Evolutionary conservation across 2,797 vertebrate species (phyloP).

Genomic region (Molothrus aeneus): DNA sequence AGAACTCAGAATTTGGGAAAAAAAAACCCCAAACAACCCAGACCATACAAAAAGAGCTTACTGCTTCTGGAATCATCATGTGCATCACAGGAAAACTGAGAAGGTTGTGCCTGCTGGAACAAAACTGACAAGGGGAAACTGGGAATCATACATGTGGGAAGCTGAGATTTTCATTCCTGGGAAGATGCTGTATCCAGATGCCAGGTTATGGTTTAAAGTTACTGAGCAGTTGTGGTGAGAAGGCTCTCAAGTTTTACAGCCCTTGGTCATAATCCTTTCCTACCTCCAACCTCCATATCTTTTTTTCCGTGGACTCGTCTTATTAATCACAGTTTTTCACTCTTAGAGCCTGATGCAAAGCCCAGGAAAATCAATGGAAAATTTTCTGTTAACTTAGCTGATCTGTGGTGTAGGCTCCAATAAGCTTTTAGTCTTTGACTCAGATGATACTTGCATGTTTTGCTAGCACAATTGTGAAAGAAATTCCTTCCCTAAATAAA

Average conservation of each 20-base stretch:
- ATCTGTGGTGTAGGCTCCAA: background rate
- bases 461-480: background rate
- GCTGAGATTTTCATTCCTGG: background rate
- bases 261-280: slow-evolving; percentile 27
- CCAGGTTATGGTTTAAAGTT: slow-evolving; percentile 58
- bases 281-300: background rate
- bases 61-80: slow-evolving; percentile 60
- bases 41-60: slow-evolving; percentile 76
- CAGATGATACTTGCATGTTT: background rate
- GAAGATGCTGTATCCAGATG: slow-evolving; percentile 62
- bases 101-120: slow-evolving; percentile 60
- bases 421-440: background rate
- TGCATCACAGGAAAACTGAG: slow-evolving; percentile 66
- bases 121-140: slow-evolving; percentile 37
- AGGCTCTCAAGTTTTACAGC: slow-evolving; percentile 58
- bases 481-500: background rate
- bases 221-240: slow-evolving; percentile 28
- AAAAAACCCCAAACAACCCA: background rate
- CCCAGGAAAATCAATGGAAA: slow-evolving; percentile 6
- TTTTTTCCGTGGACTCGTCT: slow-evolving; percentile 10
- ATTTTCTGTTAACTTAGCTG: background rate
- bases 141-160: background rate
- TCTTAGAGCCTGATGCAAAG: background rate
- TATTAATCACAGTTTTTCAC: background rate
- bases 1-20: slow-evolving; percentile 43